Percentiles rank a stretch among this genome's conserved stretches.
These are phyloP conservation scores for Meteorus colon DNA, from an alignment of 2,888 invertebrate genomes.

Conservation along the genomic window DNA sequence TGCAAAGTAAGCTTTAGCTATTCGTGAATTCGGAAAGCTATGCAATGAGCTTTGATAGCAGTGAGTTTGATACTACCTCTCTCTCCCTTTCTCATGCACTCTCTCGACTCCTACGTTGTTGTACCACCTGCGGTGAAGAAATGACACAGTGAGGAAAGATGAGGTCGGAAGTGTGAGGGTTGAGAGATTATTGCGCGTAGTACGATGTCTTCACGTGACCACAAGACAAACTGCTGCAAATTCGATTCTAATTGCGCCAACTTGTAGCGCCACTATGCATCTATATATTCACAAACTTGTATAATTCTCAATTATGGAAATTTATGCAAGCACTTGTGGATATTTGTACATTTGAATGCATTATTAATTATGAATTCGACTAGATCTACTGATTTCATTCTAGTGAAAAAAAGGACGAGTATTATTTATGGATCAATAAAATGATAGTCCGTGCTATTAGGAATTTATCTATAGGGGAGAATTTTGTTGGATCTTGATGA, in stretches of 20 bases:
- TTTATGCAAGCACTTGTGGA: background rate
- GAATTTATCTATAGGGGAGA: too few relatives aligned
- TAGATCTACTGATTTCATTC: too few relatives aligned
- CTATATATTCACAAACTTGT: background rate
- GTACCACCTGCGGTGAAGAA: constrained; percentile 1
- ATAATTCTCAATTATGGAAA: constrained; percentile 7
- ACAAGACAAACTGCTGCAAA: constrained; percentile 31
- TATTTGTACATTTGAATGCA: background rate
- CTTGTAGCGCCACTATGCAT: constrained; percentile 10
- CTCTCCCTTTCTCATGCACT: background rate
- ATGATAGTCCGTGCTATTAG: too few relatives aligned
- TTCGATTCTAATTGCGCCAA: constrained; percentile 39
- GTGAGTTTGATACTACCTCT: background rate
- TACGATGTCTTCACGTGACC: constrained; percentile 36
- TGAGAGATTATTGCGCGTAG: constrained; percentile 29
- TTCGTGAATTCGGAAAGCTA: constrained; percentile 47
- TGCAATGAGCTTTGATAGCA: background rate
- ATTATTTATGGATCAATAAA: too few relatives aligned
- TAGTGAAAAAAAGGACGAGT: too few relatives aligned
- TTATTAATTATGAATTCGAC: too few relatives aligned
- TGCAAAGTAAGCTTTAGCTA: constrained; percentile 52
- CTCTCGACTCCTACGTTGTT: background rate
- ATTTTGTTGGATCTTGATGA: too few relatives aligned
- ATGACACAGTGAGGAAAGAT: background rate
- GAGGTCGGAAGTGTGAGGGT: background rate